Percentiles rank a stretch among this genome's conserved stretches.
phyloP scores from a whole-genome alignment of 2,888 invertebrate genomes.

The Philopedon plagiatum region DNA sequence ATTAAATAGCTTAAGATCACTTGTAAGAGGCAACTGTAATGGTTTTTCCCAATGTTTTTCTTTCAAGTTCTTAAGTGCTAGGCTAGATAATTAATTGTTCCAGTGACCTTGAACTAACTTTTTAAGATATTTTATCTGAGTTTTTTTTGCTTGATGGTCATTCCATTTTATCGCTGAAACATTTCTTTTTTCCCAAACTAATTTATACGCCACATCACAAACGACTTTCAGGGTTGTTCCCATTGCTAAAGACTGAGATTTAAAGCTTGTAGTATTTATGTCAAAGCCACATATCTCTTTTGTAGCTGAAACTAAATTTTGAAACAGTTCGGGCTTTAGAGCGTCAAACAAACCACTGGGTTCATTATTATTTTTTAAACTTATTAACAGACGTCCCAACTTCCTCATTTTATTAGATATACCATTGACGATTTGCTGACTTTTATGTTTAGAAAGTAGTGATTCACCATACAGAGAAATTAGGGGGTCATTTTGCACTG shows the following conservation, averaged over 20 bases:
- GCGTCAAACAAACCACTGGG: slow-evolving; percentile 36
- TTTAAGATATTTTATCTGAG: slow-evolving; percentile 42
- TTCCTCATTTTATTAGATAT: slow-evolving; percentile 52
- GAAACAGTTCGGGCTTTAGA: slow-evolving; percentile 46
- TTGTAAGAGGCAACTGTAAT: slow-evolving; percentile 48
- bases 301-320: slow-evolving; percentile 29
- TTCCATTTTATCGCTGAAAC: slow-evolving; percentile 34
- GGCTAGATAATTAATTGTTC: slow-evolving; percentile 53
- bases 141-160: slow-evolving; percentile 32
- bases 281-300: slow-evolving; percentile 49
- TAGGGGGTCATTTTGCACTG: slow-evolving; percentile 50
- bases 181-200: slow-evolving; percentile 41
- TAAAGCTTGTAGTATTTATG: slow-evolving; percentile 31
- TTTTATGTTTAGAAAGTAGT: slow-evolving; percentile 49
- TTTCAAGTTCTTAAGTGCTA: slow-evolving; percentile 53
- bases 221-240: slow-evolving; percentile 48
- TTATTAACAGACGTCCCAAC: slow-evolving; percentile 46
- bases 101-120: slow-evolving; percentile 50
- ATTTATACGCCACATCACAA: slow-evolving; percentile 44
- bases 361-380: slow-evolving; percentile 32
- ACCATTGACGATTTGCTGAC: slow-evolving; percentile 48
- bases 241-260: slow-evolving; percentile 48
- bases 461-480: slow-evolving; percentile 52
- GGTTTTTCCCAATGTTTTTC: slow-evolving; percentile 53
- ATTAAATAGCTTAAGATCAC: slow-evolving; percentile 51